Conservation (phyloP, 2,113 vertebrate species). For the Onychorhynchus coronatus region DNA sequence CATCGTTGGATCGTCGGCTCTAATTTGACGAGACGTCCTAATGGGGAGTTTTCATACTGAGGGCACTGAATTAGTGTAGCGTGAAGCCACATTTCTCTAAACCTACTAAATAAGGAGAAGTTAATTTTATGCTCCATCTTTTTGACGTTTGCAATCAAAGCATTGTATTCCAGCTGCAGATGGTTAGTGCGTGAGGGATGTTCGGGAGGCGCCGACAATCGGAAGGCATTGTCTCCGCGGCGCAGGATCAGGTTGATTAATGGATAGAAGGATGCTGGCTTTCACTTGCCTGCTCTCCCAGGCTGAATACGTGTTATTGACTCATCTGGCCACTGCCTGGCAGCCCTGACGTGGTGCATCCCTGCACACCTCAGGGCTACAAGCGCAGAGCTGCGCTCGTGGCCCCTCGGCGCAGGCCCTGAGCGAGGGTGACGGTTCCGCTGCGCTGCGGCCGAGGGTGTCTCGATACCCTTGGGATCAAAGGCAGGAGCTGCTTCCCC, state of each 20-base stretch:
- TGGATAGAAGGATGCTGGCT: not conserved
- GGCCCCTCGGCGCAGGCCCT: not conserved
- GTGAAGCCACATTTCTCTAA: constrained; percentile 56
- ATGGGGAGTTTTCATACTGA: constrained; percentile 58
- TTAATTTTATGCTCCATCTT: constrained; percentile 76
- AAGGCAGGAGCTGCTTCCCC: not conserved
- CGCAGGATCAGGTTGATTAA: constrained; percentile 24
- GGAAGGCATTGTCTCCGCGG: constrained; percentile 3
- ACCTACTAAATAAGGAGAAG: constrained; percentile 66
- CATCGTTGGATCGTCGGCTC: constrained; percentile 7
- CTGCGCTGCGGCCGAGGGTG: not conserved
- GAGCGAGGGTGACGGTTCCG: not conserved
- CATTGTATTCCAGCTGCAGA: constrained; percentile 58
- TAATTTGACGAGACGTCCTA: constrained; percentile 65
- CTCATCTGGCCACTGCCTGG: not conserved
- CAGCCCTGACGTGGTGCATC: not conserved
- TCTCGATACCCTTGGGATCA: not conserved
- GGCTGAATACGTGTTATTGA: not conserved
- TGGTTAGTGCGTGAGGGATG: constrained; percentile 60
- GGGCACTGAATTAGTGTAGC: constrained; percentile 66
- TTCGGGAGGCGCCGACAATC: not conserved
- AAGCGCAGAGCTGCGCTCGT: not conserved
- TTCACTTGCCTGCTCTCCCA: not conserved
- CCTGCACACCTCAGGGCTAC: not conserved
- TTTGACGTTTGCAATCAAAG: constrained; percentile 70